A percentile compares a stretch with the other conserved stretches of the same genome.
These are phyloP conservation scores for Bradypus variegatus DNA, from an alignment of 2,797 vertebrate species.

Conservation along the genomic window DNA sequence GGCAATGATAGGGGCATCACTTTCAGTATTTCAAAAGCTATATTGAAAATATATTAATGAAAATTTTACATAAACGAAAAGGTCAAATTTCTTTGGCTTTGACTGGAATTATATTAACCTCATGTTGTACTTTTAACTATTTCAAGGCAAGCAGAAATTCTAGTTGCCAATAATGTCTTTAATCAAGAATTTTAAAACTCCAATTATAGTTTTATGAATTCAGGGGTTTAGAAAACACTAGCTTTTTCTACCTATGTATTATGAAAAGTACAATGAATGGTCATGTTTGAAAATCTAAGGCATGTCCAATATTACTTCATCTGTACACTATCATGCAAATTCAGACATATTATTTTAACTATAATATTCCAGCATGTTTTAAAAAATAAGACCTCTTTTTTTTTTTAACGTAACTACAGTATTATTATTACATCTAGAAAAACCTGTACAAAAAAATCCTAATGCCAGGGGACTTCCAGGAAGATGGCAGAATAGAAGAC, in stretches of 20 bases:
- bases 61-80: background rate
- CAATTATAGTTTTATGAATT: background rate
- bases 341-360: background rate
- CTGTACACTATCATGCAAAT: background rate
- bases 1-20: background rate
- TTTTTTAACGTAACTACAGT: background rate
- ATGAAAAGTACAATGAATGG: background rate
- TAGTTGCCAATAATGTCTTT: background rate
- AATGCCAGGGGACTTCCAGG: too few relatives aligned
- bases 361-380: background rate
- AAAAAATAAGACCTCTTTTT: background rate
- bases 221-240: background rate
- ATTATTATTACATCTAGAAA: background rate
- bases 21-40: constrained; percentile 14
- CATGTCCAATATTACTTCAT: background rate
- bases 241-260: background rate
- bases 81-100: constrained; percentile 15
- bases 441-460: background rate
- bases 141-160: background rate
- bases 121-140: background rate
- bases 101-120: background rate
- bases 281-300: background rate
- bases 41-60: background rate
- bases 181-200: background rate
- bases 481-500: too few relatives aligned